phyloP scores from a whole-genome alignment of 2,888 invertebrate species.

The Neria commutata region DNA sequence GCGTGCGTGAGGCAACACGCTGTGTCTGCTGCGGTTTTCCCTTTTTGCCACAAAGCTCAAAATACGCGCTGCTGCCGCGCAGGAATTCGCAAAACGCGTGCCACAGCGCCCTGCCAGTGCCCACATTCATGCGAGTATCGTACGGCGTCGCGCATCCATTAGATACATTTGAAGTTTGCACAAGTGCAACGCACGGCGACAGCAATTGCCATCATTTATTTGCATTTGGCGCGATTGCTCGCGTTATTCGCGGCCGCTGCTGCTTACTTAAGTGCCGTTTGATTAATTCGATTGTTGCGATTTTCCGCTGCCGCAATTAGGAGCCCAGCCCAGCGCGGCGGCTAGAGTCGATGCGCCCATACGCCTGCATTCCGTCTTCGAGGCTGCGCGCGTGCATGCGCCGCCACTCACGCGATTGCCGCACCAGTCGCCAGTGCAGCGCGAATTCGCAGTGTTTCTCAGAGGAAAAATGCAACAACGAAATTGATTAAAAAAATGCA shows the following conservation, averaged over 20 bases:
- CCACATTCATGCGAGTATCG: background rate
- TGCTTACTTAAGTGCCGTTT: slow-evolving; percentile 13
- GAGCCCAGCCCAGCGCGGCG: background rate
- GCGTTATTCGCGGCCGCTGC: slow-evolving; percentile 11
- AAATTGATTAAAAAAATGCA: background rate
- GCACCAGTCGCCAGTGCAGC: background rate
- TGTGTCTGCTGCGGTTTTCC: no score
- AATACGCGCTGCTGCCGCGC: no score
- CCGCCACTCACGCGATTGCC: background rate
- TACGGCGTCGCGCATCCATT: background rate
- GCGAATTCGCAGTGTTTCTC: background rate
- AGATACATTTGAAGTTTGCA: slow-evolving; percentile 3
- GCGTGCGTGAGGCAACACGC: no score
- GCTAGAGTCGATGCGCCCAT: background rate
- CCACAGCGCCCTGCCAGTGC: background rate
- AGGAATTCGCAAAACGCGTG: no score
- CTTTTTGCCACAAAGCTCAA: no score
- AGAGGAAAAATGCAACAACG: no score
- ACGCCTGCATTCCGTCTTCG: background rate
- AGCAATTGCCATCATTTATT: slow-evolving; percentile 38
- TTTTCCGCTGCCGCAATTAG: background rate
- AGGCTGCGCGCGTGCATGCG: background rate
- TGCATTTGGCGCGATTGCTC: slow-evolving; percentile 48
- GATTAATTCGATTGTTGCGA: slow-evolving; percentile 10
- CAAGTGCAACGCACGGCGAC: slow-evolving; percentile 12